Percentiles rank a stretch among this genome's conserved stretches.
Conservation (phyloP, 2,797 vertebrate species). For the Euphonia xanthogaster region DNA sequence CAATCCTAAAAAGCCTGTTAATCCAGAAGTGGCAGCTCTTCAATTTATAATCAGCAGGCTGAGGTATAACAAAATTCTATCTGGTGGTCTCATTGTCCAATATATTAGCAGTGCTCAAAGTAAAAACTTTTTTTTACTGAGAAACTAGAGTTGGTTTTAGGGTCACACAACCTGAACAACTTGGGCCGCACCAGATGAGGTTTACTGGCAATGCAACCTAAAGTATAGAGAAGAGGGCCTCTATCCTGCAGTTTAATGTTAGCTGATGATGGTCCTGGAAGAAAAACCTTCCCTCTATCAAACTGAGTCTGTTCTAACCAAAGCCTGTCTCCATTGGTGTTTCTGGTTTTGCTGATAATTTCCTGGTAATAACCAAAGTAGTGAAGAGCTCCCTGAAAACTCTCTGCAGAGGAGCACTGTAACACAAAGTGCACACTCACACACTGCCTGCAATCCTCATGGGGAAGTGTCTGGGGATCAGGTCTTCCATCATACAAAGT, state of each 20-base stretch:
- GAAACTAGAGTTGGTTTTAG: background rate
- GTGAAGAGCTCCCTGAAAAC: background rate
- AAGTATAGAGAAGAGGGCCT: background rate
- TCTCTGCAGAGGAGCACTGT: background rate
- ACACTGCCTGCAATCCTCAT: background rate
- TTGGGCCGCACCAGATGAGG: background rate
- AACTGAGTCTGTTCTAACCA: background rate
- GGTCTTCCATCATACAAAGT: background rate
- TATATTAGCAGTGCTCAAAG: background rate
- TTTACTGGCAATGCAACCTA: background rate
- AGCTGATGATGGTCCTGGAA: background rate
- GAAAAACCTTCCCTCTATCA: background rate
- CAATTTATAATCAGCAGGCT: background rate
- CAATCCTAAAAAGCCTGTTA: background rate
- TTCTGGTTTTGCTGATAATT: background rate
- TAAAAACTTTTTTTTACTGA: background rate
- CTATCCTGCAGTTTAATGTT: background rate
- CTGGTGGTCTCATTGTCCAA: background rate
- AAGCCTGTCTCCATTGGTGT: background rate
- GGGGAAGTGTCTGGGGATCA: background rate
- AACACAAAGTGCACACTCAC: background rate
- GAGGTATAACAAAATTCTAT: background rate
- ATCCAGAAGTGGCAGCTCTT: background rate
- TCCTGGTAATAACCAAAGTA: background rate
- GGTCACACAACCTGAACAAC: background rate